phyloP scores from a whole-genome alignment of 2,113 vertebrate species.

The Oceanodroma tethys region DNA sequence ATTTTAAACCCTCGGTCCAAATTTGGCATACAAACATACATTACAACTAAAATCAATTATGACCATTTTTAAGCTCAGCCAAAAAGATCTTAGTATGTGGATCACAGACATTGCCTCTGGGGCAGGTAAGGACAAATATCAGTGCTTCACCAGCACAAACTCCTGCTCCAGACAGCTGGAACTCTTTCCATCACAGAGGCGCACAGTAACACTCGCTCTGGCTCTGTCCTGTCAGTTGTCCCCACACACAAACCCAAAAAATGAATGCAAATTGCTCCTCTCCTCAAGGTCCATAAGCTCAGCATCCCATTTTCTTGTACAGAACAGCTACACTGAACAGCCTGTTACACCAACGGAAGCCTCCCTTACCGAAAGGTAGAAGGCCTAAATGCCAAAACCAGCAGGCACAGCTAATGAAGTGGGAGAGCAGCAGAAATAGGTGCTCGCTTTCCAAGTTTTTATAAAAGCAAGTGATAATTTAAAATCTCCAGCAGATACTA shows the following conservation, averaged over 20 bases:
- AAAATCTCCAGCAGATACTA: background rate
- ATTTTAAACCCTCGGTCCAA: background rate
- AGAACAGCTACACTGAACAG: background rate
- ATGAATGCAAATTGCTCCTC: background rate
- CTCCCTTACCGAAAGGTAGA: background rate
- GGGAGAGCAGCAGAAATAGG: background rate
- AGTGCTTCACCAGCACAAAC: background rate
- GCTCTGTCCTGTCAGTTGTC: background rate
- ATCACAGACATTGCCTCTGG: background rate
- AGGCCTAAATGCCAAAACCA: background rate
- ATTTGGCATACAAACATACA: background rate
- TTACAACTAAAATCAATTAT: background rate
- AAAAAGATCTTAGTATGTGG: background rate
- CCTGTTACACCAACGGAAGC: accelerated
- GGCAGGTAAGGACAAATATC: background rate
- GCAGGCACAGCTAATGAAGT: background rate
- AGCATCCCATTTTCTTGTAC: background rate
- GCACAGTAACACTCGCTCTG: background rate
- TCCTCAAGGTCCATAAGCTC: background rate
- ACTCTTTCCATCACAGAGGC: background rate
- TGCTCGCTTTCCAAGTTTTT: background rate
- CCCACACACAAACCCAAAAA: background rate
- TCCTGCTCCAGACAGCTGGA: background rate
- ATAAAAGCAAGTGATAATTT: background rate
- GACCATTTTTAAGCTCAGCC: background rate